Conservation (phyloP, 2,113 vertebrate species). For the Cyanoliseus patagonus region DNA sequence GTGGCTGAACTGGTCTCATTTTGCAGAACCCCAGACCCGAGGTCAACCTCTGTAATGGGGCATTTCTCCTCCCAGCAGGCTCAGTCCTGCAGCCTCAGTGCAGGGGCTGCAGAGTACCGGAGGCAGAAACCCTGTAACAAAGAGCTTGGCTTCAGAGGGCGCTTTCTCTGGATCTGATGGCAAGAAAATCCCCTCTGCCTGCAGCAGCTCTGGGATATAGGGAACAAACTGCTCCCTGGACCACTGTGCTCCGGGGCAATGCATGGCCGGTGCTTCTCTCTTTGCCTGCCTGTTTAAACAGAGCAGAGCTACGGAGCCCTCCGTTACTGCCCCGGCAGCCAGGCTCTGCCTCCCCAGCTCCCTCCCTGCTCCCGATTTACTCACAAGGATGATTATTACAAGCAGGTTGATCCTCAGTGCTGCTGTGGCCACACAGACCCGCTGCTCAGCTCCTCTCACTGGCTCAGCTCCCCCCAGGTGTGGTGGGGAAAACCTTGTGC, state of each 20-base stretch:
- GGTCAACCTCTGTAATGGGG: too few species aligned
- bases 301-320: fast-evolving
- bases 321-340: neutral
- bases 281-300: neutral
- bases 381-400: fast-evolving
- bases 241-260: fast-evolving
- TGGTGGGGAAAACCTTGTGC: fast-evolving
- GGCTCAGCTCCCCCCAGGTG: neutral
- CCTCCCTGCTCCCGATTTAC: neutral
- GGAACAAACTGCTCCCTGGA: neutral
- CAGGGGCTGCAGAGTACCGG: fast-evolving
- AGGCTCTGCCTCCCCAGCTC: neutral
- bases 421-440: neutral
- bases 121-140: neutral
- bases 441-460: neutral
- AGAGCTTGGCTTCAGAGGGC: neutral
- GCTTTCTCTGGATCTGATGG: neutral
- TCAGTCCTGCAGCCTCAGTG: neutral
- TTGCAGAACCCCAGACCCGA: neutral
- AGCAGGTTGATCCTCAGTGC: neutral
- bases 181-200: neutral
- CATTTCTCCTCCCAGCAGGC: neutral
- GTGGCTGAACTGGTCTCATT: neutral
- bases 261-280: fast-evolving
- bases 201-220: neutral